Evolutionary conservation across 2,888 invertebrate species (phyloP), one percentile per base, ranked within the genome.

Genomic region (Hanleya hanleyi): DNA sequence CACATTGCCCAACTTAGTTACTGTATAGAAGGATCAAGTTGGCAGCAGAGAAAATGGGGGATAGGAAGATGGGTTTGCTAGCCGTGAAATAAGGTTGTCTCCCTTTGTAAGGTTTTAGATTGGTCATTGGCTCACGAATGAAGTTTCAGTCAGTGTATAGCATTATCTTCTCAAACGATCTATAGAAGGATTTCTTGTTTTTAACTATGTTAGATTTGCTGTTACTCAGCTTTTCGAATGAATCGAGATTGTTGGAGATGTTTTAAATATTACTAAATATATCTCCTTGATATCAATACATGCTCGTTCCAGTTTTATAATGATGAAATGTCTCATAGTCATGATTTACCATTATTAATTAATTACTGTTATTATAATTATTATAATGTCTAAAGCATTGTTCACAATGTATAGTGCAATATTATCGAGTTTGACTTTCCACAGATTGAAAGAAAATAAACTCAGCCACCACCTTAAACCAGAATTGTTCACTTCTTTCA

Each of bases 341-440:
- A 47, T 47, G 18, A n/a, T n/a, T n/a, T 47, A 47, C 22, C 22
- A 47, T 47, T 47, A 47, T 47, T 47, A 22, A 47, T 47, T 47
- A 47, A n/a, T 47, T 18, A 57, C 29, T 57, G 29, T 29, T 51
- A 51, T 12, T 51, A 51, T 51, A 29, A 29, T 57, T 57, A 57
- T 57, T 57, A 22, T 57, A 32, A 57, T 32, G 29, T 57, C 29
- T 15, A 57, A 32, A 57, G 29, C 57, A 57, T 57, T 57, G 29
- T 57, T 57, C 57, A 57, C 57, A 29, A 57, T 57, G 57, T 57
- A 57, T 57, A 57, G 57, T 57, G 57, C 57, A 57, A 57, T 57
- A 57, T 57, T 57, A 57, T 57, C 57, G 57, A 57, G 57, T 57
- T 57, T 22, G 29, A 57, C 32, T 57, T 57, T 29, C 32, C 57